phyloP scores from a whole-genome alignment of 2,113 vertebrate species.

The Fregata magnificens region DNA sequence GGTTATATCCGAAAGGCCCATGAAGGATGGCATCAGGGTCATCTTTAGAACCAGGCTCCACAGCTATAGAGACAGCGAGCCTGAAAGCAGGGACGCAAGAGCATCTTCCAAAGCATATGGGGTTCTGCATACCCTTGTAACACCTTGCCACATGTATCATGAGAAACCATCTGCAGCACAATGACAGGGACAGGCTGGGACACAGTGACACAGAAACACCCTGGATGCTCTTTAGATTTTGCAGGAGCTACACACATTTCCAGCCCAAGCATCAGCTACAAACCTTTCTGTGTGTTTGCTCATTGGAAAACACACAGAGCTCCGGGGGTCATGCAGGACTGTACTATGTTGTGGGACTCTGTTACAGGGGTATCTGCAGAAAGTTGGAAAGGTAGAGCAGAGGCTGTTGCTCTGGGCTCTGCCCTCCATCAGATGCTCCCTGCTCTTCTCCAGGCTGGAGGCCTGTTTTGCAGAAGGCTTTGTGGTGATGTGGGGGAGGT shows the following conservation, averaged over 20 bases:
- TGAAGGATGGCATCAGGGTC: background rate
- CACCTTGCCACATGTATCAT: background rate
- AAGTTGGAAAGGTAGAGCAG: background rate
- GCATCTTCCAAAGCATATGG: background rate
- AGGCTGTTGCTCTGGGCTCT: background rate
- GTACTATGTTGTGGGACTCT: rapidly evolving
- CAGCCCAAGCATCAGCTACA: background rate
- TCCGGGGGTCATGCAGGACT: background rate
- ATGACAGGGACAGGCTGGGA: background rate
- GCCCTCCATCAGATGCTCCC: background rate
- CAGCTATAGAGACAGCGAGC: background rate
- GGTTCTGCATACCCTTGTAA: background rate
- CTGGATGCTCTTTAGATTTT: background rate
- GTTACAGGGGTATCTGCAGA: background rate
- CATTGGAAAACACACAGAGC: rapidly evolving
- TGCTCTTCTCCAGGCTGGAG: background rate
- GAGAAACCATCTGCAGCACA: background rate
- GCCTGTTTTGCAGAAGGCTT: background rate
- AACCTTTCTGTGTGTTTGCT: background rate
- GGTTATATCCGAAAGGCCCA: background rate
- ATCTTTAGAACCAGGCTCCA: background rate
- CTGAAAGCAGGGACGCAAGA: background rate
- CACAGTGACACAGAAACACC: background rate
- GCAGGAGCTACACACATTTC: background rate
- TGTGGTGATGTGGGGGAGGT: background rate